Evolutionary conservation across 2,113 vertebrate species (phyloP).

Genomic region (Callithrix jacchus): DNA sequence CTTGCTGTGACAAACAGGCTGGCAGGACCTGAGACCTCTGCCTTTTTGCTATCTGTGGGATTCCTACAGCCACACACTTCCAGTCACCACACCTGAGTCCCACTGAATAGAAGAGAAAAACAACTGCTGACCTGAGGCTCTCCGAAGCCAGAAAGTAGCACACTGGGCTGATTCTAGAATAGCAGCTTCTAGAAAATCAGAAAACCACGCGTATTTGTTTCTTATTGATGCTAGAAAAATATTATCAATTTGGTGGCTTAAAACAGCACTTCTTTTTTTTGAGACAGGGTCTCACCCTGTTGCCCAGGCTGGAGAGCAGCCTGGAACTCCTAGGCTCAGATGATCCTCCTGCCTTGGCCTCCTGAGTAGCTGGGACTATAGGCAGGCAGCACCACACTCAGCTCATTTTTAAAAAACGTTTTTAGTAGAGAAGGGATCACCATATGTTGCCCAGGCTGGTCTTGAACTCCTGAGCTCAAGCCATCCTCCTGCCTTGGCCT

Average conservation of each 20-base stretch:
- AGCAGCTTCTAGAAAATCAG: neutral
- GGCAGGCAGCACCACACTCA: too few relatives aligned
- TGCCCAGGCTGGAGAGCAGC: too few relatives aligned
- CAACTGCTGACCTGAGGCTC: neutral
- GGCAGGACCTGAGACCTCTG: neutral
- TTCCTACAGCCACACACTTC: neutral
- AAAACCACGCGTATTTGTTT: neutral
- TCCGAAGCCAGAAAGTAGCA: neutral
- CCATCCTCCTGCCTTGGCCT: too few relatives aligned
- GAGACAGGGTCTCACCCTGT: too few relatives aligned
- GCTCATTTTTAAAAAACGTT: too few relatives aligned
- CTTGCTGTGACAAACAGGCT: neutral
- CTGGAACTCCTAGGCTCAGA: too few relatives aligned
- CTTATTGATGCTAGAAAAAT: neutral
- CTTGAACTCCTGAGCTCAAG: too few relatives aligned
- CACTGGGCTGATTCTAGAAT: accelerated
- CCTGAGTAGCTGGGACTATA: too few relatives aligned
- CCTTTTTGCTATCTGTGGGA: neutral
- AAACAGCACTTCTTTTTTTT: neutral
- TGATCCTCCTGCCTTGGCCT: too few relatives aligned
- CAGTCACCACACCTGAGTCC: neutral
- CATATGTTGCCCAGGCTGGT: too few relatives aligned
- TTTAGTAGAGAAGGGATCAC: too few relatives aligned
- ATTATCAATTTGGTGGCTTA: neutral
- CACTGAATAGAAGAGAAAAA: neutral